Evolutionary conservation across 2,888 invertebrate genomes (phyloP).

Genomic region (Eudemis profundana): DNA sequence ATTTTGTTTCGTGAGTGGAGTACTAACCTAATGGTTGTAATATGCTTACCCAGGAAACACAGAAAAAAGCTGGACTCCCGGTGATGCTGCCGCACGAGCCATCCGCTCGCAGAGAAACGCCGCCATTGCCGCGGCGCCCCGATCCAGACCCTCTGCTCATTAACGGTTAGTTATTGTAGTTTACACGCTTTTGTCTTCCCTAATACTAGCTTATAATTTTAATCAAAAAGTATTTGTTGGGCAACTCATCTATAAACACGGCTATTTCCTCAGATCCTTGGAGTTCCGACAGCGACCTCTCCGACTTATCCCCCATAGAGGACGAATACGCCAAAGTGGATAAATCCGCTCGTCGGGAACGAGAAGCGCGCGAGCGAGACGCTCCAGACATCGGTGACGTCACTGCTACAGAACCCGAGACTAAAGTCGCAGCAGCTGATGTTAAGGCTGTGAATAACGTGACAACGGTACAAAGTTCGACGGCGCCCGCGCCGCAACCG

Average conservation of each 20-base stretch:
- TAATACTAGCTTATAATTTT: too few species aligned
- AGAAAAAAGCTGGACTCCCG: conserved; percentile 94
- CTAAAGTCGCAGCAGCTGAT: conserved; percentile 9
- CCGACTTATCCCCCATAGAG: conserved; percentile 93
- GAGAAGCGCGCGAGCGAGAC: conserved; percentile 57
- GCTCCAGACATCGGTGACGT: conserved; percentile 79
- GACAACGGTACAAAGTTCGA: background rate
- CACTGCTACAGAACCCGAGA: conserved; percentile 63
- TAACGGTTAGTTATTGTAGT: conserved; percentile 68
- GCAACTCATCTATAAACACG: background rate
- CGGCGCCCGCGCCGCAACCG: conserved; percentile 35
- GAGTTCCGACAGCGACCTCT: conserved; percentile 94
- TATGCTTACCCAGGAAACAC: conserved; percentile 87
- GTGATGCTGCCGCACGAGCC: conserved; percentile 93
- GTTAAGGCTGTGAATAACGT: conserved; percentile 15
- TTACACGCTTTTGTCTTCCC: too few species aligned
- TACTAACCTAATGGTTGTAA: background rate
- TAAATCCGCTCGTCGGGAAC: conserved; percentile 63
- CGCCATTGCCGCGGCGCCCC: conserved; percentile 90
- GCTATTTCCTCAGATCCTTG: conserved; percentile 88
- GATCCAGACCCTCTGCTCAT: conserved; percentile 89
- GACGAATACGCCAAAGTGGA: conserved; percentile 83
- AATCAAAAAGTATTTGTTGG: too few species aligned
- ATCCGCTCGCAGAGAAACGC: conserved; percentile 90
- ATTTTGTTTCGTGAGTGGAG: too few species aligned